These are phyloP conservation scores for Chelmon rostratus DNA, from an alignment of 2,797 vertebrate genomes.

Conservation along the genomic window DNA sequence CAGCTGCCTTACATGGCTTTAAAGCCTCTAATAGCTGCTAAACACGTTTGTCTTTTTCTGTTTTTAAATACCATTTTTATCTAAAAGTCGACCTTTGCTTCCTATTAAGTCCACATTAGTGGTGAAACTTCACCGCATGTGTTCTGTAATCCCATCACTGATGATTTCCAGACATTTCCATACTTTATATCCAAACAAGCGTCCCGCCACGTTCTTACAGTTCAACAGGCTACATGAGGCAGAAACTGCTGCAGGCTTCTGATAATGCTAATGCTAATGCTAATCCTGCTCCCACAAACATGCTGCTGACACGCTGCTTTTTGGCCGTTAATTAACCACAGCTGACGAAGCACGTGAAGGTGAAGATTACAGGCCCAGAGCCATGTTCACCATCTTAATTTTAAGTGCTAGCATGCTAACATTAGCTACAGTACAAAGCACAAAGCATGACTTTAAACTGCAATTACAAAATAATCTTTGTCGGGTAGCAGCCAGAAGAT, in stretches of 20 bases:
- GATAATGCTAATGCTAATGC: background rate
- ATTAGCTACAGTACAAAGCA: too few species aligned
- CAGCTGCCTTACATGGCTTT: slow-evolving; percentile 27
- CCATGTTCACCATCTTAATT: background rate
- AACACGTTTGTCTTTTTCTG: background rate
- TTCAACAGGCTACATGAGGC: background rate
- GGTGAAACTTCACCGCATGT: background rate
- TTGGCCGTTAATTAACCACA: background rate
- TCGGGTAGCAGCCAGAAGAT: too few species aligned
- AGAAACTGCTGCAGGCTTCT: background rate
- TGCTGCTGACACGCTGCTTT: background rate
- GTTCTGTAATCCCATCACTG: background rate
- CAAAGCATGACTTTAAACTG: too few species aligned
- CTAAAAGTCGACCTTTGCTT: slow-evolving; percentile 8
- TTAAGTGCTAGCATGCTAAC: too few species aligned
- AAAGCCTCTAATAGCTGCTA: background rate
- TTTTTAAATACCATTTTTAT: slow-evolving; percentile 8
- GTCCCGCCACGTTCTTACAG: background rate
- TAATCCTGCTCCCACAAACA: background rate
- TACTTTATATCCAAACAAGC: background rate
- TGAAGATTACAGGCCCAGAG: background rate
- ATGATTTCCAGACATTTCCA: slow-evolving; percentile 8
- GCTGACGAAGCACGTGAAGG: background rate
- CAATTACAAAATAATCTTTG: too few species aligned
- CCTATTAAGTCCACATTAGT: background rate